Conservation (phyloP, 2,888 invertebrate genomes). For the Trilocha varians region DNA sequence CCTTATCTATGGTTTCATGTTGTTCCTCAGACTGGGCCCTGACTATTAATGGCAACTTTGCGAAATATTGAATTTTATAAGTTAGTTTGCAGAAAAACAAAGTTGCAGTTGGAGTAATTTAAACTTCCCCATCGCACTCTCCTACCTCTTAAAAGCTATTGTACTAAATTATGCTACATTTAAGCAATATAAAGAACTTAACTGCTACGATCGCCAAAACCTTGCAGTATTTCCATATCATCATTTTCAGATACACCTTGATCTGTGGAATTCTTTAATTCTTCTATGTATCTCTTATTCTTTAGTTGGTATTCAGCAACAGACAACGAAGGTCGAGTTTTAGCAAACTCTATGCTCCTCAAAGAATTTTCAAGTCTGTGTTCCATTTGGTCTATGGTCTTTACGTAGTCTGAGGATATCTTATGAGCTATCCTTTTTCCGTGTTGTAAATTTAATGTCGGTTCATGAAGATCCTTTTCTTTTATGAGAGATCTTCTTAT, state of each 20-base stretch:
- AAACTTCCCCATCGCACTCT: too few relatives aligned
- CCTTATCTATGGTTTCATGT: too few relatives aligned
- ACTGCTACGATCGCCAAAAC: slow-evolving; percentile 7
- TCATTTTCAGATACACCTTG: slow-evolving; percentile 3
- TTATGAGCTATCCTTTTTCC: slow-evolving; percentile 37
- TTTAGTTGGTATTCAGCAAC: slow-evolving; percentile 41
- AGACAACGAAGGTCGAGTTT: slow-evolving; percentile 38
- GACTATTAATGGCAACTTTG: too few relatives aligned
- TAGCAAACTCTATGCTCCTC: slow-evolving; percentile 42
- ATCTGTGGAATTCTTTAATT: slow-evolving; percentile 8
- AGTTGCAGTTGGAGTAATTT: too few relatives aligned
- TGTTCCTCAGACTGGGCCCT: too few relatives aligned
- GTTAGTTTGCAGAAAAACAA: too few relatives aligned
- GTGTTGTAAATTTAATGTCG: slow-evolving; percentile 40
- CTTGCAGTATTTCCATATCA: slow-evolving; percentile 6
- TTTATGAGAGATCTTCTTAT: slow-evolving; percentile 19
- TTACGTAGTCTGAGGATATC: slow-evolving; percentile 54
- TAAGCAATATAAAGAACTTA: not conserved
- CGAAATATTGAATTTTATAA: too few relatives aligned
- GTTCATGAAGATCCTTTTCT: slow-evolving; percentile 27
- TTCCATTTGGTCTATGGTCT: slow-evolving; percentile 39
- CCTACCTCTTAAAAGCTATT: too few relatives aligned
- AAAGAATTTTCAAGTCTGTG: slow-evolving; percentile 31
- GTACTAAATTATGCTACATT: too few relatives aligned
- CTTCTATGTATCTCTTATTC: slow-evolving; percentile 30